These are phyloP conservation scores for Drosophila insularis DNA, from an alignment of 1,140 invertebrate genomes.

Conservation along the genomic window DNA sequence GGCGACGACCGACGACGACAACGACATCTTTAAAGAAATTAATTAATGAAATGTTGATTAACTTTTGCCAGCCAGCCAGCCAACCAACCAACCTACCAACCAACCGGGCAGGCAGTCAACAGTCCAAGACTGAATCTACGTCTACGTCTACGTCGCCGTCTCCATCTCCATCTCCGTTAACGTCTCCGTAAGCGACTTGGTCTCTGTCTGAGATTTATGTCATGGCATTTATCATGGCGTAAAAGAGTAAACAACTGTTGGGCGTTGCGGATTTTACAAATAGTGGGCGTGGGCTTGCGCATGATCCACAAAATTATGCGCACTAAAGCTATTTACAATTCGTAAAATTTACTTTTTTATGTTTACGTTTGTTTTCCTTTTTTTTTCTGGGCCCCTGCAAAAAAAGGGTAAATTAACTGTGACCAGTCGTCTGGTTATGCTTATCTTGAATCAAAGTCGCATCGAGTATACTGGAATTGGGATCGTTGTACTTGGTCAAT, in stretches of 20 bases:
- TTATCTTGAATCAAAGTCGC: too few species aligned
- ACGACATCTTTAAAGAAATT: constrained; percentile 80
- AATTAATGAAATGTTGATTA: constrained; percentile 82
- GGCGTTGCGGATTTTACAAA: constrained; percentile 48
- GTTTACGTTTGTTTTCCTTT: neutral
- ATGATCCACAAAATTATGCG: constrained; percentile 79
- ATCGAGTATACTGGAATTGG: too few species aligned
- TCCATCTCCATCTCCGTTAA: neutral
- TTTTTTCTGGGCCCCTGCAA: neutral
- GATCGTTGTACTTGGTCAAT: too few species aligned
- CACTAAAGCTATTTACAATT: constrained; percentile 78
- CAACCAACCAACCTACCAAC: constrained; percentile 50
- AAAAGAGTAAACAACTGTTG: constrained; percentile 73
- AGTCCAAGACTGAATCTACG: constrained; percentile 19
- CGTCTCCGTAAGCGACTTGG: neutral
- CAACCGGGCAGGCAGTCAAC: constrained; percentile 3
- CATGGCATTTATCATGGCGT: constrained; percentile 73
- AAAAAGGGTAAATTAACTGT: constrained; percentile 1
- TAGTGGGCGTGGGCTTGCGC: constrained; percentile 58
- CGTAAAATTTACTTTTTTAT: constrained; percentile 66
- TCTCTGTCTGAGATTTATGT: constrained; percentile 75
- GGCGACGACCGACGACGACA: constrained; percentile 25
- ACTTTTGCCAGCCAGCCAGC: constrained; percentile 76
- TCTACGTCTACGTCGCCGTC: constrained; percentile 14
- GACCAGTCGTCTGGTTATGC: neutral